Conservation (phyloP, 2,888 invertebrate species). For the Euzetes globulus region DNA sequence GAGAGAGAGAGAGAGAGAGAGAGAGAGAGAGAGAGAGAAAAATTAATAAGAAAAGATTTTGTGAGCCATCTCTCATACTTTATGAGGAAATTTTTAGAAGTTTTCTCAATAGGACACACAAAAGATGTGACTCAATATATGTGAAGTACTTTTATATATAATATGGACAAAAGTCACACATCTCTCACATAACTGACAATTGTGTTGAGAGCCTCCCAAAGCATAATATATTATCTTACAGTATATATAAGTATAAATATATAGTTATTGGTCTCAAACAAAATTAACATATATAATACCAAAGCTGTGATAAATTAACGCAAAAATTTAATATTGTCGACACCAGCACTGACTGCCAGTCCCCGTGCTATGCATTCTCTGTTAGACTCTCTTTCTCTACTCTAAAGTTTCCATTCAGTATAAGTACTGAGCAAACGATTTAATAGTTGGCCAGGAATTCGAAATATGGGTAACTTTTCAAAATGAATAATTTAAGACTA, state of each 20-base stretch:
- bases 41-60: slow-evolving; percentile 17
- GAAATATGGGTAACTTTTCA: slow-evolving; percentile 14
- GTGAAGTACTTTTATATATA: background rate
- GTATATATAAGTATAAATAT: background rate
- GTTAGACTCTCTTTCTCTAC: background rate
- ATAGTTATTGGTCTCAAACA: slow-evolving; percentile 12
- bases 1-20: slow-evolving; percentile 24
- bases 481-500: slow-evolving; percentile 21
- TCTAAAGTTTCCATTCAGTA: slow-evolving; percentile 13
- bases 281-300: slow-evolving; percentile 26
- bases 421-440: slow-evolving; percentile 9
- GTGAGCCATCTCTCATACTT: slow-evolving; percentile 23
- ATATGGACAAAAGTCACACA: slow-evolving; percentile 11
- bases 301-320: slow-evolving; percentile 24
- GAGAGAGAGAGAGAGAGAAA: slow-evolving; percentile 21
- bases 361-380: background rate
- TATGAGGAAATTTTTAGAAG: slow-evolving; percentile 19
- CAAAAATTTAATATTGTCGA: slow-evolving; percentile 25
- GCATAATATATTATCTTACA: slow-evolving; percentile 14
- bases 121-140: slow-evolving; percentile 24
- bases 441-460: slow-evolving; percentile 18
- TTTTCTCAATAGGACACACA: slow-evolving; percentile 16
- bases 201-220: background rate
- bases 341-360: background rate
- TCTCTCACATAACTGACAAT: background rate